phyloP scores from a whole-genome alignment of 2,888 invertebrate species.

The Pterobdella sp. region DNA sequence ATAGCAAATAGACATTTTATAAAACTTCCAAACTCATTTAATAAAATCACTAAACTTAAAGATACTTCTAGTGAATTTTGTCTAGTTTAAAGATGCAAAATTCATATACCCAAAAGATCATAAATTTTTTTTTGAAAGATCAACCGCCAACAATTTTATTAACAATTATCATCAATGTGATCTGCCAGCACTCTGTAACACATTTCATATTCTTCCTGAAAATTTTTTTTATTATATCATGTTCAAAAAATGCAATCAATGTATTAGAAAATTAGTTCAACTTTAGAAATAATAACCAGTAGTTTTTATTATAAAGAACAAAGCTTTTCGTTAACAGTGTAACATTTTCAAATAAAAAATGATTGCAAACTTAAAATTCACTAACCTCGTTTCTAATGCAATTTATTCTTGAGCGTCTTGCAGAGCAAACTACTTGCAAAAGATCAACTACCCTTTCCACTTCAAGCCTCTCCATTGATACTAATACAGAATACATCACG shows the following conservation, averaged over 20 bases:
- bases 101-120: not conserved
- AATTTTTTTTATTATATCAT: not conserved
- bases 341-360: not conserved
- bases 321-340: not conserved
- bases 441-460: slow-evolving; percentile 22
- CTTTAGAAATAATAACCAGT: no score
- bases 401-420: slow-evolving; percentile 2
- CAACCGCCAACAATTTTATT: not conserved
- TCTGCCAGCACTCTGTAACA: slow-evolving; percentile 13
- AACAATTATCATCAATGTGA: slow-evolving; percentile 18
- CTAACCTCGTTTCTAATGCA: slow-evolving; percentile 17
- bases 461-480: slow-evolving; percentile 21
- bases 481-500: slow-evolving; percentile 13
- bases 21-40: not conserved
- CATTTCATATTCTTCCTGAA: slow-evolving; percentile 26
- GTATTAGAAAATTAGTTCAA: no score
- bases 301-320: not conserved
- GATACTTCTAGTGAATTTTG: not conserved
- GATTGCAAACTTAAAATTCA: not conserved
- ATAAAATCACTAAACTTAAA: no score
- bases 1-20: slow-evolving; percentile 5
- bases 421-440: slow-evolving; percentile 20
- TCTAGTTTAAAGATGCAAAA: not conserved
- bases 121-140: not conserved
- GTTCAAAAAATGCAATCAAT: not conserved